These are phyloP conservation scores for Linnaemya tessellans DNA, from an alignment of 2,888 invertebrate genomes.

Conservation along the genomic window DNA sequence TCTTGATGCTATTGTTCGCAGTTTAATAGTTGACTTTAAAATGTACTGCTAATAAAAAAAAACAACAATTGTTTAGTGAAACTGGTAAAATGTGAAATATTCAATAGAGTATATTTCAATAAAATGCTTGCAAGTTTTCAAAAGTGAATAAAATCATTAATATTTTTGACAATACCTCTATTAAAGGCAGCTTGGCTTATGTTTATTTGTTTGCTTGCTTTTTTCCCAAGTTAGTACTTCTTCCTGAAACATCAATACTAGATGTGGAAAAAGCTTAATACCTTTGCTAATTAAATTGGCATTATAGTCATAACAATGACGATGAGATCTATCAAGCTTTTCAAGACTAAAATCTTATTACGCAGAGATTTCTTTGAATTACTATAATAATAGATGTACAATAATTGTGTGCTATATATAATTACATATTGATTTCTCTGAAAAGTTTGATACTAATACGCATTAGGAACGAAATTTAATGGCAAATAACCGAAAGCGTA, in stretches of 20 bases:
- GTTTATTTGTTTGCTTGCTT: not conserved
- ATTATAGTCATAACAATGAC: not conserved
- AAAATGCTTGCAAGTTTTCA: not conserved
- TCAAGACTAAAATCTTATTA: no score
- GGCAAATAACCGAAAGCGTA: not conserved
- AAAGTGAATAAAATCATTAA: not conserved
- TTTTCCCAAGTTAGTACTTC: not conserved
- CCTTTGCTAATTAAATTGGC: not conserved
- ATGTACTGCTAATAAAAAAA: not conserved
- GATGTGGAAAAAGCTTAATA: not conserved
- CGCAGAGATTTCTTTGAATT: not conserved
- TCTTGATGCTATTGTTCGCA: not conserved
- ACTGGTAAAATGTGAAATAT: not conserved
- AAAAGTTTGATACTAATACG: not conserved
- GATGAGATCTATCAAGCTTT: not conserved
- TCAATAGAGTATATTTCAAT: not conserved
- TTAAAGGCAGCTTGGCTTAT: not conserved
- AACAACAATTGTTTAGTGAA: not conserved
- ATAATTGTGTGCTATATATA: not conserved
- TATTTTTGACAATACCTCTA: not conserved
- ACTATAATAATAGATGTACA: no score
- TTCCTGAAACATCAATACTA: not conserved
- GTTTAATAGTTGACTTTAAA: not conserved
- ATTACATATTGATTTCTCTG: not conserved
- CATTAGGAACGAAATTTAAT: not conserved